Percentiles rank a stretch among this genome's conserved stretches.
Conservation (phyloP, 2,888 invertebrate genomes). For the Cephus spinipes region DNA sequence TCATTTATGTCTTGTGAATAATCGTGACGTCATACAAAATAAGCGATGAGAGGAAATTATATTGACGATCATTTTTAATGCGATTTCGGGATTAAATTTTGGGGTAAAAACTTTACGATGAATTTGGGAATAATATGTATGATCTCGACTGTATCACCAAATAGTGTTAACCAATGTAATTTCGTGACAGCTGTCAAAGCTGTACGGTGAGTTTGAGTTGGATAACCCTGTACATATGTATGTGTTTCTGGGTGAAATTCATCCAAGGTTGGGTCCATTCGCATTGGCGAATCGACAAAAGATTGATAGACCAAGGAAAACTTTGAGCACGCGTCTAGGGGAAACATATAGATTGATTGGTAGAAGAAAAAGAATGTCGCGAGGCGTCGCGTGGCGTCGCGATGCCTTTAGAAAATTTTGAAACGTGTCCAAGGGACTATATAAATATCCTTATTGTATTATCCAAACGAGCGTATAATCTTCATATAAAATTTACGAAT, state of each 20-base stretch:
- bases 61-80: background rate
- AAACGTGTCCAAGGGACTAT: background rate
- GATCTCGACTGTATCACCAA: background rate
- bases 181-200: too few relatives aligned
- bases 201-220: background rate
- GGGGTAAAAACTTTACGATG: background rate
- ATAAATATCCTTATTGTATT: background rate
- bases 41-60: background rate
- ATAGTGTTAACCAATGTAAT: background rate
- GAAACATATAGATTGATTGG: background rate
- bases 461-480: too few relatives aligned
- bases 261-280: background rate
- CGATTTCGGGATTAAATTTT: background rate
- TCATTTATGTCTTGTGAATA: background rate
- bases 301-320: background rate
- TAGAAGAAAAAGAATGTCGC: background rate
- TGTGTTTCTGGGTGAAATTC: background rate
- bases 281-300: background rate
- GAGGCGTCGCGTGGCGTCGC: background rate
- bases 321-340: background rate
- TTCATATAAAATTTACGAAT: background rate
- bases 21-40: background rate
- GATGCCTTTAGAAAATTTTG: background rate
- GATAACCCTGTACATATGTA: background rate
- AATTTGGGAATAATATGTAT: too few relatives aligned